A percentile compares a stretch with the other conserved stretches of the same genome.
Evolutionary conservation across 2,113 vertebrate species (phyloP).

Genomic region (Pithys albifrons): DNA sequence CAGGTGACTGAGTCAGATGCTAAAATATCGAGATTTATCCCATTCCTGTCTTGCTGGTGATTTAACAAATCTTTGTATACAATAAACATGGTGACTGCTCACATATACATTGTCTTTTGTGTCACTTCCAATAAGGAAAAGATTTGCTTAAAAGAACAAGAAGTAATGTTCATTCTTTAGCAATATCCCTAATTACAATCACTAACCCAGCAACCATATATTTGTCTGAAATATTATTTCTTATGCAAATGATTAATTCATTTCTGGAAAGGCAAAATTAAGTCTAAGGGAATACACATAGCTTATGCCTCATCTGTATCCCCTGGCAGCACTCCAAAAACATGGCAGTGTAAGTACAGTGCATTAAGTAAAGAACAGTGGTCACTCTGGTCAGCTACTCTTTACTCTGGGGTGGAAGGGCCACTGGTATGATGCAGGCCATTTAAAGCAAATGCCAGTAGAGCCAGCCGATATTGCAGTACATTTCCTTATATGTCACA

Average conservation of each 20-base stretch:
- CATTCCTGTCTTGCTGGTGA: not conserved
- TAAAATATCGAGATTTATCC: not conserved
- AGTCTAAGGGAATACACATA: not conserved
- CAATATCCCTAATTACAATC: not conserved
- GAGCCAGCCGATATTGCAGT: not conserved
- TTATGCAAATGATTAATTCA: not conserved
- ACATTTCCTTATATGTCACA: not conserved
- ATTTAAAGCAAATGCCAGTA: not conserved
- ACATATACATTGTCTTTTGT: not conserved
- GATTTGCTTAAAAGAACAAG: not conserved
- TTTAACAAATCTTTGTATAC: not conserved
- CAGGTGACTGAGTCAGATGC: not conserved
- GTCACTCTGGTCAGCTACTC: not conserved
- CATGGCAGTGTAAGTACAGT: not conserved
- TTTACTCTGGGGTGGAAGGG: not conserved
- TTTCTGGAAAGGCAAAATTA: constrained; percentile 6
- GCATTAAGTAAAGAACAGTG: not conserved
- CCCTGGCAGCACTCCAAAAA: not conserved
- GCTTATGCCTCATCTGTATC: not conserved
- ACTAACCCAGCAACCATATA: not conserved
- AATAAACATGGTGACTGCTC: not conserved
- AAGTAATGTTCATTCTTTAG: not conserved
- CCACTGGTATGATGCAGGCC: not conserved
- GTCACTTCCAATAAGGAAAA: not conserved
- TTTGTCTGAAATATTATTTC: not conserved